phyloP scores from a whole-genome alignment of 2,797 vertebrate genomes.

The Avahi laniger region DNA sequence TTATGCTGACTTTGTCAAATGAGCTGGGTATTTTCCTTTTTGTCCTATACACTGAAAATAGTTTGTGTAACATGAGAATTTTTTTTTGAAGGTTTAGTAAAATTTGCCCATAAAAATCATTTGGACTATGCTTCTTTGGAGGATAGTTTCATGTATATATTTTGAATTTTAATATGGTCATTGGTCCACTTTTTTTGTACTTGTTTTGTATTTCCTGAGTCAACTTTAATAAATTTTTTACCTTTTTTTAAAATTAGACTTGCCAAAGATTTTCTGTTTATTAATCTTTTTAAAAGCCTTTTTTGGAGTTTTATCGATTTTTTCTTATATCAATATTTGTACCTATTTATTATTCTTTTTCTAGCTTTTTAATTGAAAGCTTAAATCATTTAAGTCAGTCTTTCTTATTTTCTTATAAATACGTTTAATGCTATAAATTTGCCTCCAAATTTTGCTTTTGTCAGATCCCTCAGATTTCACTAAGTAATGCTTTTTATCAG shows the following conservation, averaged over 20 bases:
- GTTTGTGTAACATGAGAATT: neutral
- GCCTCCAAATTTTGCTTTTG: slow-evolving; percentile 25
- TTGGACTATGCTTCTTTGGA: neutral
- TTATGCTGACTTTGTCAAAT: neutral
- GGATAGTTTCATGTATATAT: neutral
- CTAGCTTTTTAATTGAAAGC: slow-evolving; percentile 34
- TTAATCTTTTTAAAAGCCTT: neutral
- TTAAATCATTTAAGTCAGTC: neutral
- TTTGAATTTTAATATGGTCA: neutral
- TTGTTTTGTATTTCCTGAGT: neutral
- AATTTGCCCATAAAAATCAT: neutral
- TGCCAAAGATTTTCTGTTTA: neutral
- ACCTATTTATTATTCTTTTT: neutral
- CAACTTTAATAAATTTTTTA: neutral
- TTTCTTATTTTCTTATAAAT: neutral
- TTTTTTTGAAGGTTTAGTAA: neutral
- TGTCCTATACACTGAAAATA: neutral
- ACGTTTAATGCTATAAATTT: slow-evolving; percentile 1
- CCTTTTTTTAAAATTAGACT: neutral
- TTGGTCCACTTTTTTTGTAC: neutral
- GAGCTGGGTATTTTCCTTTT: neutral
- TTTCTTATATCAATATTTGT: neutral
- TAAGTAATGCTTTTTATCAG: neutral
- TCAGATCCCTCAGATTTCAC: slow-evolving; percentile 14
- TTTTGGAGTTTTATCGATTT: neutral